Evolutionary conservation across 2,113 vertebrate genomes (phyloP), one percentile per base, ranked within the genome.

Genomic region (Salvelinus fontinalis): DNA sequence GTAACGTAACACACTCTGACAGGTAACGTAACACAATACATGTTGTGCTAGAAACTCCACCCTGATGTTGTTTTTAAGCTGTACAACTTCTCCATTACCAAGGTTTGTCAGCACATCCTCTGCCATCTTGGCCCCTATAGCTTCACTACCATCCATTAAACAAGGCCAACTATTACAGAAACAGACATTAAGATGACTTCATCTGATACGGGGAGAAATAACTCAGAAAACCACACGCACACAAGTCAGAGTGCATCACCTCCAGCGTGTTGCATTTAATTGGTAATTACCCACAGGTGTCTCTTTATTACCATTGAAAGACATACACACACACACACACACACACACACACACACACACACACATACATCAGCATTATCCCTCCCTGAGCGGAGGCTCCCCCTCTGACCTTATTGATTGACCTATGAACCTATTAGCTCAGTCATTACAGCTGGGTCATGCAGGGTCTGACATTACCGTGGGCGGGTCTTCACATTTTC

Each of bases 331-430:
- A 14, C 51, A 54, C 51, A n/a, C 57, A 13, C n/a, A n/a, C n/a
- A n/a, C n/a, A n/a, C 34, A 39, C 34, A 39, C 34, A 34, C 7
- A 39, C 34, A 34, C 6, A 34, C 5, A 2, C 51, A 54, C 51
- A 18, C 16, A 16, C 39, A 39, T 8, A 39, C 34, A 39, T 2
- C 39, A 39, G 39, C 9, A 39, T 39, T 39, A 39, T 9, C 0
- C 39, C 39, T 39, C 39, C 39, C 39, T 39, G 39, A 8, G 39
- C 39, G 8, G 39, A 39, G 39, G 8, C 8, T 39, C 54, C 67
- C 80, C 68, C 64, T 27, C 48, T 74, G 62, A 74, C 75, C 70
- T 84, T 71, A 83, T 85, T 83, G 76, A 11, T 64, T 79, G 74
- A 84, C 65, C 82, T 84, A 81, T 77, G n/a, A 39, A 62, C 76